Evolutionary conservation across 1,140 invertebrate species (phyloP).

Genomic region (Druon quercuslanigerum): DNA sequence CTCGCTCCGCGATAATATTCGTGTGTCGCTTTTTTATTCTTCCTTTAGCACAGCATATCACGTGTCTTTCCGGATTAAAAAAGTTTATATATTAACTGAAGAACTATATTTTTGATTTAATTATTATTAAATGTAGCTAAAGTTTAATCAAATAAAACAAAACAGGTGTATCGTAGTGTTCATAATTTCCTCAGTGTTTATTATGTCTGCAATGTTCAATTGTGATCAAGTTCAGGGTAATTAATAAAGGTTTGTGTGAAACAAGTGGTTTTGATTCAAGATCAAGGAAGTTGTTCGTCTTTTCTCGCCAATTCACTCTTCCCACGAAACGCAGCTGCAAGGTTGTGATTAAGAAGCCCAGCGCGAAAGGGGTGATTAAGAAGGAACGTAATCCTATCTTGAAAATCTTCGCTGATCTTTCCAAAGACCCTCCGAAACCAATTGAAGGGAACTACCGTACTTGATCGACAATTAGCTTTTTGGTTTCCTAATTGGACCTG

Average conservation of each 20-base stretch:
- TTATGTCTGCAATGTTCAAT: background rate
- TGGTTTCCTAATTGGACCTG: background rate
- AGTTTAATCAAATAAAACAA: background rate
- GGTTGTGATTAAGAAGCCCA: background rate
- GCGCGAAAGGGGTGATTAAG: background rate
- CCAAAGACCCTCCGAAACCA: background rate
- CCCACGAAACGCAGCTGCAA: background rate
- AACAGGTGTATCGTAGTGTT: background rate
- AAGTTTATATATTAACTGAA: background rate
- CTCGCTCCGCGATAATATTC: constrained; percentile 36
- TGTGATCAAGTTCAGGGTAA: background rate
- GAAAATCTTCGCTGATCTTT: background rate
- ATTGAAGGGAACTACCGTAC: background rate
- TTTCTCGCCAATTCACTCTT: background rate
- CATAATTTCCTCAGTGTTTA: background rate
- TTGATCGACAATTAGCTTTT: background rate
- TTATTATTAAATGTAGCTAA: too few species aligned
- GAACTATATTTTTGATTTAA: too few species aligned
- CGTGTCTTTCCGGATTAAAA: background rate
- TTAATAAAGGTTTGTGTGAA: constrained; percentile 1
- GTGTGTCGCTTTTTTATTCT: constrained; percentile 29
- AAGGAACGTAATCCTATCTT: constrained; percentile 17
- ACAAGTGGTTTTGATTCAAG: constrained; percentile 16
- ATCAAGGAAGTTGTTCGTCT: background rate
- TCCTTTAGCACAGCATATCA: constrained; percentile 1